Conservation (phyloP, 2,113 vertebrate species). For the Nannobrachium achirus region DNA sequence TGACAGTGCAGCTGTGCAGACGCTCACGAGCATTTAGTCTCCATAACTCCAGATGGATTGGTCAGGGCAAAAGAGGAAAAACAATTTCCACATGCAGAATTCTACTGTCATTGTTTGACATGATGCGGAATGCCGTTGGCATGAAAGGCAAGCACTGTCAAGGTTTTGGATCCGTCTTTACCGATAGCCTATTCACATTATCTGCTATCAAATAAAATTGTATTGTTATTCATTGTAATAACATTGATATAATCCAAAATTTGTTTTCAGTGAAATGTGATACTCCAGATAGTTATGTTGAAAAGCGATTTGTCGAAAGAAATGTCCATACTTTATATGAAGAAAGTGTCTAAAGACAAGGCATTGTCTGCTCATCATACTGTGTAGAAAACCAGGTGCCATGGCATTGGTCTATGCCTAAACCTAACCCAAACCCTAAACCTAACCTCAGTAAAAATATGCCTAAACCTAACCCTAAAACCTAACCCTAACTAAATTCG, state of each 20-base stretch:
- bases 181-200: background rate
- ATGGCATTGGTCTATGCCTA: too few species aligned
- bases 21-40: conserved; percentile 32
- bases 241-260: background rate
- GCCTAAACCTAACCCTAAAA: too few species aligned
- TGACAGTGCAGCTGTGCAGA: conserved; percentile 23
- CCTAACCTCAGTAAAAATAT: too few species aligned
- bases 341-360: too few species aligned
- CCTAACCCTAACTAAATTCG: too few species aligned
- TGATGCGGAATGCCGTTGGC: conserved; percentile 16
- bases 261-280: too few species aligned
- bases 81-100: conserved; percentile 29
- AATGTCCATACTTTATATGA: too few species aligned
- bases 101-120: conserved; percentile 17
- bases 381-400: too few species aligned
- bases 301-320: too few species aligned
- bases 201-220: background rate
- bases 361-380: too few species aligned
- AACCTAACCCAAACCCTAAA: too few species aligned
- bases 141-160: background rate
- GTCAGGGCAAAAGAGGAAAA: conserved; percentile 21
- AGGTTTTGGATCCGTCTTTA: background rate
- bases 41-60: conserved; percentile 7
- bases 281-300: too few species aligned
- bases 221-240: background rate